Conservation (phyloP, 2,888 invertebrate species). For the Galeopsomyia nigrocyanea region DNA sequence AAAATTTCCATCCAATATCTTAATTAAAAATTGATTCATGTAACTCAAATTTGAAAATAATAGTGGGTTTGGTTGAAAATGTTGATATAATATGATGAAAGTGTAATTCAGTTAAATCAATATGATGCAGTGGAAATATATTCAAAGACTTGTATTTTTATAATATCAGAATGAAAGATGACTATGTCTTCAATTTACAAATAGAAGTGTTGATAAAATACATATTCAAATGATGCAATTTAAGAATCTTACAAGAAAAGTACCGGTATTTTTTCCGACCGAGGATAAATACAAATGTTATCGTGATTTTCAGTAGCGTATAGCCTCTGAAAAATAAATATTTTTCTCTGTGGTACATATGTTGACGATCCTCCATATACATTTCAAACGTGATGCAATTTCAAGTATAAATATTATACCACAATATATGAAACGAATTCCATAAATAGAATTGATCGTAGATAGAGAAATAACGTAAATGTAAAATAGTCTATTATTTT, state of each 20-base stretch:
- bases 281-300: constrained; percentile 36
- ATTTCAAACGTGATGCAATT: constrained; percentile 34
- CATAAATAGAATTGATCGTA: constrained; percentile 39
- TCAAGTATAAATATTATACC: constrained; percentile 19
- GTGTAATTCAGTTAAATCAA: constrained; percentile 7
- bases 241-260: too few relatives aligned
- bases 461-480: constrained; percentile 31
- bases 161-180: constrained; percentile 19
- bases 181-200: constrained; percentile 17
- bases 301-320: constrained; percentile 43
- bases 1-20: too few relatives aligned
- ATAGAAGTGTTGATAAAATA: constrained; percentile 1
- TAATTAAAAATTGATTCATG: too few relatives aligned
- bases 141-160: constrained; percentile 34
- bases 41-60: too few relatives aligned
- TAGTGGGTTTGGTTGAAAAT: too few relatives aligned
- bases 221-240: constrained; percentile 5
- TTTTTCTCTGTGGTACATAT: constrained; percentile 39
- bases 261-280: constrained; percentile 30
- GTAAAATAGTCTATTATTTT: constrained; percentile 41
- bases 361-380: constrained; percentile 26
- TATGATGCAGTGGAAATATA: not conserved
- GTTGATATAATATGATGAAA: too few relatives aligned
- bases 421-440: constrained; percentile 22
- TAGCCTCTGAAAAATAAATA: constrained; percentile 34